Conservation (phyloP, 1,140 invertebrate species). For the Euura lappo region DNA sequence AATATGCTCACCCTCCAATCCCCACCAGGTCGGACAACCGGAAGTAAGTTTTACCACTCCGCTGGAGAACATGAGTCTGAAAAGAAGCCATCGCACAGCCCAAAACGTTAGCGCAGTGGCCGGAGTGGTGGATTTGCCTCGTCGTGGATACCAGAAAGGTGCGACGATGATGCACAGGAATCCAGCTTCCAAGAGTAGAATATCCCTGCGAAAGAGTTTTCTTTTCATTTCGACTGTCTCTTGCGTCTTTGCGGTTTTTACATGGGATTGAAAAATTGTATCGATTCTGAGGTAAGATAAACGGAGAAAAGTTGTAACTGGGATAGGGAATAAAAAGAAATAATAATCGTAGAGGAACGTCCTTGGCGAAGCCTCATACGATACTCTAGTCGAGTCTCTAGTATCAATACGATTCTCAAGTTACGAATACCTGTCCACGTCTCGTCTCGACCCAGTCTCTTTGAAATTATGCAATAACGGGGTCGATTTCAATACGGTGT, state of each 20-base stretch:
- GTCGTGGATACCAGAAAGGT: constrained; percentile 63
- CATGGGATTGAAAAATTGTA: not conserved
- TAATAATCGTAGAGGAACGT: not conserved
- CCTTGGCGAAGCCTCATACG: not conserved
- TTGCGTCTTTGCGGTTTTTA: not conserved
- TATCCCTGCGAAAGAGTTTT: constrained; percentile 66
- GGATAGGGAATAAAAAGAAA: not conserved
- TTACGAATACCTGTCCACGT: not conserved
- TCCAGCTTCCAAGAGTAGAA: constrained; percentile 77
- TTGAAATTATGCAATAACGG: constrained; percentile 6
- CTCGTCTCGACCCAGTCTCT: not conserved
- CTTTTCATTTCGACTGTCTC: constrained; percentile 6
- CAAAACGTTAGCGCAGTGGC: constrained; percentile 71
- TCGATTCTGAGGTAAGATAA: not conserved
- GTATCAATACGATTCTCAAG: constrained; percentile 9
- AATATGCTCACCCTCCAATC: constrained; percentile 69
- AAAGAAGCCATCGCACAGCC: constrained; percentile 80
- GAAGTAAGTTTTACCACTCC: constrained; percentile 80
- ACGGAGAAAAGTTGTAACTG: not conserved
- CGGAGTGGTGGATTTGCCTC: constrained; percentile 53
- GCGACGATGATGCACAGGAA: constrained; percentile 78
- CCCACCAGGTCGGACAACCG: constrained; percentile 83
- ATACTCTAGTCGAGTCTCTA: not conserved
- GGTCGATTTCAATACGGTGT: not conserved
- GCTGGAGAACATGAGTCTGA: constrained; percentile 78